These are phyloP conservation scores for Amiota mariae DNA, from an alignment of 2,888 invertebrate genomes.

Conservation along the genomic window DNA sequence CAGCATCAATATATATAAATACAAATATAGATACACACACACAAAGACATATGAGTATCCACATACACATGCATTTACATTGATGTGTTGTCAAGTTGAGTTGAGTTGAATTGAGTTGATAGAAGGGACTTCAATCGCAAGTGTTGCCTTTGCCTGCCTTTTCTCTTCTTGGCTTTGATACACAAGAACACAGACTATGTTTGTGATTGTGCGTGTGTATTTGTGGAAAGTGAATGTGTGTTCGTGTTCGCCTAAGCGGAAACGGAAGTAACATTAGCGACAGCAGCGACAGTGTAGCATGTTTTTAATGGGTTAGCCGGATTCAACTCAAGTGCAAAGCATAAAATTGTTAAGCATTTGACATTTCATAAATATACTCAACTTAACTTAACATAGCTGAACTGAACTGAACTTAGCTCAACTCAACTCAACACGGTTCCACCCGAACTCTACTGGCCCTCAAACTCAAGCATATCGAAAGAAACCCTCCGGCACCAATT, in stretches of 20 bases:
- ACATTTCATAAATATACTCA: constrained; percentile 40
- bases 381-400: neutral
- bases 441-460: neutral
- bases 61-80: constrained; percentile 13
- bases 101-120: constrained; percentile 2
- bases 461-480: neutral
- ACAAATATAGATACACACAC: neutral
- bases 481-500: constrained; percentile 22
- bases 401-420: neutral
- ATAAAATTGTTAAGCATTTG: constrained; percentile 53
- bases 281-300: constrained; percentile 23
- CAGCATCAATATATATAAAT: neutral
- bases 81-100: constrained; percentile 10
- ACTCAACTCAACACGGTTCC: neutral
- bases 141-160: neutral
- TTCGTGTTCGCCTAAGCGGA: neutral
- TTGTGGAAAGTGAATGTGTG: neutral
- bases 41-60: neutral
- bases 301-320: constrained; percentile 31
- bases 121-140: neutral
- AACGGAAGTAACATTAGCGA: constrained; percentile 6
- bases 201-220: neutral
- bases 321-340: constrained; percentile 39
- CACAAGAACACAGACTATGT: neutral
- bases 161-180: neutral